A percentile compares a stretch with the other conserved stretches of the same genome.
Conservation (phyloP, 2,797 vertebrate genomes). For the Lepilemur ruficaudatus region DNA sequence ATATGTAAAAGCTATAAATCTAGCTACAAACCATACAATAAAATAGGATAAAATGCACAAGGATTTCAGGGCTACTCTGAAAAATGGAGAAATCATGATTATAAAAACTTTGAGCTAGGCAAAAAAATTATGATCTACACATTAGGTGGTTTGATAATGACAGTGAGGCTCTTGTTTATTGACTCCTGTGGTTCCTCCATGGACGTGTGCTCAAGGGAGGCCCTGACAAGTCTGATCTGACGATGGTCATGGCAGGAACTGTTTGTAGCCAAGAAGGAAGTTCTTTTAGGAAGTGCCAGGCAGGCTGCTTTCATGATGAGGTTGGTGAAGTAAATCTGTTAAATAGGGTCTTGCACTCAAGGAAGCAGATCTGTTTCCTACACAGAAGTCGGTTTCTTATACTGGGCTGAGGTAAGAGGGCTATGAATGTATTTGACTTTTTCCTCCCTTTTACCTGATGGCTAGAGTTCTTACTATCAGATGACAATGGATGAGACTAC, state of each 20-base stretch:
- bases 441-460: neutral
- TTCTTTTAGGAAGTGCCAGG: neutral
- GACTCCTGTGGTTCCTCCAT: accelerated
- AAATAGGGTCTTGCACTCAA: neutral
- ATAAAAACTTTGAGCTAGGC: neutral
- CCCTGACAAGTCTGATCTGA: neutral
- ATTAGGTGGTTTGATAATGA: neutral
- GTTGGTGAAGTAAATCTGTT: neutral
- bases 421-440: neutral
- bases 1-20: neutral
- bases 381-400: neutral
- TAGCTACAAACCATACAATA: neutral
- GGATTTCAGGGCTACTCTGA: neutral
- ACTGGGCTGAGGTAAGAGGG: neutral
- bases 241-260: neutral
- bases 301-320: neutral
- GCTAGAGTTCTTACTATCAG: neutral
- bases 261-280: neutral
- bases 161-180: neutral
- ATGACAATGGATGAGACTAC: neutral
- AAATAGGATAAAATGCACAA: neutral
- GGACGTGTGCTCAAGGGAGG: neutral
- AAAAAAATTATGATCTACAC: neutral
- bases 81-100: neutral
- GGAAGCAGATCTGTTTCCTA: neutral